Evolutionary conservation across 2,888 invertebrate species (phyloP), one percentile per base, ranked within the genome.

Genomic region (Leistus spinibarbis): DNA sequence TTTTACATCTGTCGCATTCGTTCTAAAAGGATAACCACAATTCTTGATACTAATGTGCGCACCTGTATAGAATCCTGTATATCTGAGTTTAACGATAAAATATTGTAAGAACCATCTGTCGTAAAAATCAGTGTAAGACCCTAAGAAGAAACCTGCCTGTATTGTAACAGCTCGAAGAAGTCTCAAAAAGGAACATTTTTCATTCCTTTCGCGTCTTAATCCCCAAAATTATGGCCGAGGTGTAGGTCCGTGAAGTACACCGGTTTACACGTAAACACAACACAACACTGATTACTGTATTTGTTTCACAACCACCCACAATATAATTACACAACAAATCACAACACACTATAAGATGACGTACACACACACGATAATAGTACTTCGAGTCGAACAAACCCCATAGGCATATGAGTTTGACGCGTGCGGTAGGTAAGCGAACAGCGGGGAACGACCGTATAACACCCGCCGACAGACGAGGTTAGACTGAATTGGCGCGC

Each of bases 401-500:
- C 10, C 40, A 13, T 40, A 40, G 5, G 40, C 7, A n/a, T 40
- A 40, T 10, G 7, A 40, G 0, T 40, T 40, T 7, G 40, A n/a
- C n/a, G 40, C 40, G 40, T 40, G 40, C 40, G 40, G 40, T 40
- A 40, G 40, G 40, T 40, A 40, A 40, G 40, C 40, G 40, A 7
- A 40, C 40, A 40, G 4, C 40, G 40, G 5, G 5, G 13, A 40
- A 40, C 40, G 40, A 40, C n/a, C 54, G 54, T 22, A 40, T 53
- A 17, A 60, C 69, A 57, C 69, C 17, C 19, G 17, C 1, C 60
- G 57, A 69, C 24, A 16, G 57, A 60, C 27, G 60, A 23, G 24
- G 57, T 56, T 56, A 24, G 69, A 69, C 69, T 69, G 69, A 69
- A 17, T 69, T 24, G 24, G 24, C 64, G 69, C 69, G 69, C 40